A percentile compares a stretch with the other conserved stretches of the same genome.
These are phyloP conservation scores for Phalloptychus januarius DNA, from an alignment of 2,797 vertebrate genomes.

Conservation along the genomic window DNA sequence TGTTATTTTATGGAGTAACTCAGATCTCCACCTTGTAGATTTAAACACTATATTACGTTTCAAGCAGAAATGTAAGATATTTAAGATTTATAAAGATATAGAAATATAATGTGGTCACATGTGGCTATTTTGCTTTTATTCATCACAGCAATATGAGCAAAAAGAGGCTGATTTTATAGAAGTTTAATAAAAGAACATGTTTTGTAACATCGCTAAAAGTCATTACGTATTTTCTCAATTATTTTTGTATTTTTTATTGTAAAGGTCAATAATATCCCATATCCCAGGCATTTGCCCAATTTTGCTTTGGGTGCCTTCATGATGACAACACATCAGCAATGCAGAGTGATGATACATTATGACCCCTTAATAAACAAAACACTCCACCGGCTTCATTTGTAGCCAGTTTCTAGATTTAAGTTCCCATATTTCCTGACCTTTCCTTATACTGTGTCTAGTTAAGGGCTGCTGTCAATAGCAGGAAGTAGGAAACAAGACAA, in stretches of 20 bases:
- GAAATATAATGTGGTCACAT: neutral
- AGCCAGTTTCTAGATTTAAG: neutral
- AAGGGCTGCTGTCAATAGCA: slow-evolving; percentile 12
- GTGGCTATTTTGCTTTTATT: neutral
- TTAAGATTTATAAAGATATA: too few species aligned
- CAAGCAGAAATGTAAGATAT: too few species aligned
- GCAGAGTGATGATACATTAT: neutral
- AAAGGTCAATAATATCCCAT: neutral
- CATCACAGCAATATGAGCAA: neutral
- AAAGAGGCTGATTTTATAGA: neutral
- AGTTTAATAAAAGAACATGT: neutral
- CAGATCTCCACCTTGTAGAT: neutral
- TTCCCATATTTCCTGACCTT: neutral
- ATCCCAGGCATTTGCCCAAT: neutral
- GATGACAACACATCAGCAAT: neutral
- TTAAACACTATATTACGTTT: neutral
- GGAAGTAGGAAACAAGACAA: slow-evolving; percentile 22
- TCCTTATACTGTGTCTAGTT: neutral
- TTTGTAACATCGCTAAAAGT: neutral
- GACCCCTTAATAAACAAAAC: neutral
- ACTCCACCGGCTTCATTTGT: neutral
- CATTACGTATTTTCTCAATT: neutral
- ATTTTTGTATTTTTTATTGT: neutral
- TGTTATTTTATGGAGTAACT: neutral
- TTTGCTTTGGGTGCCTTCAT: neutral